Evolutionary conservation across 1,140 invertebrate genomes (phyloP), one percentile per base, ranked within the genome.

Genomic region (Sminthurides bifidus): DNA sequence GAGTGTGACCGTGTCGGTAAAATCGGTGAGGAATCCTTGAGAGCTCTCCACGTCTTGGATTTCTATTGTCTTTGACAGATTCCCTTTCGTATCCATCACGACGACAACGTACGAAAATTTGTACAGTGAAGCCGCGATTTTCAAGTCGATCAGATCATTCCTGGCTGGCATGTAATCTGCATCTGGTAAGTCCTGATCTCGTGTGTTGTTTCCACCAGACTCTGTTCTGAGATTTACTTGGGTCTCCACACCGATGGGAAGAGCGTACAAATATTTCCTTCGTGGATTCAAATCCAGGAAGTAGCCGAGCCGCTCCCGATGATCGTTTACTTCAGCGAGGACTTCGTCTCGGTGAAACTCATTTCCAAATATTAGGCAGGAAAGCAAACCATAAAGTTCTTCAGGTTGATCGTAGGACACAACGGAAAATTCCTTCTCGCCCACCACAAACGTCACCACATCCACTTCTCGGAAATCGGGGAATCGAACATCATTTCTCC

Each of bases 81-180:
- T 49, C 10, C 46, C 46, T n/a, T 33, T 27, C 8, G 6, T 3
- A 19, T 49, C 46, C 46, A 49, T 49, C 19, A 14, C 19, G 24
- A 49, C 35, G 27, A 30, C 4, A 30, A 19, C 21, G 21, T 33
- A 49, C 17, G 29, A 49, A 33, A 49, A 49, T 35, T 49, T 49
- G 46, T 49, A 49, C 29, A 49, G 3, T n/a, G 46, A 49, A 5
- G 26, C 46, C 4, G 46, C 46, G 8, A 49, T 49, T 49, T 49
- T 49, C 24, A 49, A 33, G 24, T 49, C 46, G 3, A 49, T 49
- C 35, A 31, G 5, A 33, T 49, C 30, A 3, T 31, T 31, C 46
- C 12, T 35, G 33, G 33, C n/a, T n/a, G 33, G 8, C n/a, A n/a
- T 35, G 33, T 8, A 35, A 8, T 35, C n/a, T 8, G n/a, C 33